Percentiles rank a stretch among this genome's conserved stretches.
Conservation (phyloP, 2,888 invertebrate species). For the Entomobrya proxima region DNA sequence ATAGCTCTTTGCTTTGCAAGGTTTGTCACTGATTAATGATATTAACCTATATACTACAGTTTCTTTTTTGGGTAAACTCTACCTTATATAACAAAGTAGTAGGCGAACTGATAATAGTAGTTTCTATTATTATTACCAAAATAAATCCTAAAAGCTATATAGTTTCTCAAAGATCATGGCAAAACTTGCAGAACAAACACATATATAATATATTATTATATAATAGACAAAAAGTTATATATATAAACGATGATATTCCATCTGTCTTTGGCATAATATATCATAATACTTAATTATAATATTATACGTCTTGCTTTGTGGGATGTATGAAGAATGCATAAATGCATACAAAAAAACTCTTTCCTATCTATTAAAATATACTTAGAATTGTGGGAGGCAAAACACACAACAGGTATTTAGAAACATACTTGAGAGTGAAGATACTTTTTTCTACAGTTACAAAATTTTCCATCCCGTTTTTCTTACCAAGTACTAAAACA, state of each 20-base stretch:
- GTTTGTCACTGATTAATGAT: slow-evolving; percentile 1
- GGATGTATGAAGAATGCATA: background rate
- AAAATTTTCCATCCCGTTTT: slow-evolving; percentile 31
- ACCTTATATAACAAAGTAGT: background rate
- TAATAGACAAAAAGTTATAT: background rate
- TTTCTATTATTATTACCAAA: slow-evolving; percentile 10
- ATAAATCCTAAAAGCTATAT: background rate
- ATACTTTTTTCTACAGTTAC: slow-evolving; percentile 43
- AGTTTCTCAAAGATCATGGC: background rate
- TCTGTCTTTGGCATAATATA: background rate
- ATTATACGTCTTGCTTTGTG: slow-evolving; percentile 6
- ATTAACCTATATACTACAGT: background rate
- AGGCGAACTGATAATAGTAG: slow-evolving; percentile 14
- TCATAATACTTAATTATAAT: background rate
- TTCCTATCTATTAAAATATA: background rate
- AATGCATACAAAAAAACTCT: slow-evolving; percentile 12
- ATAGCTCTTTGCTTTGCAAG: slow-evolving; percentile 35
- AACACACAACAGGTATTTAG: background rate
- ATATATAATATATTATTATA: background rate
- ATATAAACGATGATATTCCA: background rate
- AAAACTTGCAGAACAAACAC: background rate
- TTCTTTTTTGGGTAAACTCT: background rate
- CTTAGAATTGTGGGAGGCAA: slow-evolving; percentile 24
- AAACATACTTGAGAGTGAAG: background rate
- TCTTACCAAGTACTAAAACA: slow-evolving; percentile 12